Percentiles rank a stretch among this genome's conserved stretches.
Evolutionary conservation across 2,888 invertebrate species (phyloP).

Genomic region (Xylophagus ater): DNA sequence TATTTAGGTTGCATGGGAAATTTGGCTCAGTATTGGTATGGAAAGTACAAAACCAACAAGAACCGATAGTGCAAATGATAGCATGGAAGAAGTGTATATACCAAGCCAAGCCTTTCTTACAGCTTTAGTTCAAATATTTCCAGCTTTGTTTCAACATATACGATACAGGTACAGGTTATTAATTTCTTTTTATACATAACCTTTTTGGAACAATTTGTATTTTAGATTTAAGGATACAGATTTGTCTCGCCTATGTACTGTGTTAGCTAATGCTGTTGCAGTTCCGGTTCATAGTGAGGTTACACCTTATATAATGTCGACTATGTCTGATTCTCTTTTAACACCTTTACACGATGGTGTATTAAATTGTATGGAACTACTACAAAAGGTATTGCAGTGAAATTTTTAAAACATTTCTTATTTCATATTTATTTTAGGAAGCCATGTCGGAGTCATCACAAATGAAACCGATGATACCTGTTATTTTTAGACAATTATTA

Average conservation of each 20-base stretch:
- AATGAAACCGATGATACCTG: slow-evolving; percentile 52
- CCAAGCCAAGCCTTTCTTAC: slow-evolving; percentile 91
- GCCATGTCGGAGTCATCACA: slow-evolving; percentile 46
- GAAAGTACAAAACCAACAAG: slow-evolving; percentile 55
- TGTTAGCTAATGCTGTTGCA: slow-evolving; percentile 64
- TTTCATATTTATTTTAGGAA: slow-evolving; percentile 36
- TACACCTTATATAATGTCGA: slow-evolving; percentile 68
- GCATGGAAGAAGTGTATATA: slow-evolving; percentile 56
- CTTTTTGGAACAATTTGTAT: slow-evolving; percentile 32
- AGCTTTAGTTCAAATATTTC: slow-evolving; percentile 90
- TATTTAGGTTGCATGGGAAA: slow-evolving; percentile 57
- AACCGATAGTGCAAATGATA: slow-evolving; percentile 28
- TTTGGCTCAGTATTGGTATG: slow-evolving; percentile 81
- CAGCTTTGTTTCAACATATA: slow-evolving; percentile 85
- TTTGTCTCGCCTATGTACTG: slow-evolving; percentile 65
- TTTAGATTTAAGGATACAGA: slow-evolving; percentile 44
- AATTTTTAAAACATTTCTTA: not conserved
- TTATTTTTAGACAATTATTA: slow-evolving; percentile 54
- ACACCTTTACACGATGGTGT: slow-evolving; percentile 77
- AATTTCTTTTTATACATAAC: no score
- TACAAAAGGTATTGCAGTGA: slow-evolving; percentile 58
- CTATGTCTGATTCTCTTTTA: slow-evolving; percentile 65
- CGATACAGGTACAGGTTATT: slow-evolving; percentile 58
- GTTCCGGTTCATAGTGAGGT: slow-evolving; percentile 73
- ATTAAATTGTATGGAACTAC: slow-evolving; percentile 72